Base-by-base conservation (phyloP, 2,797 vertebrate genomes). In the Babyrousa celebensis region DNA sequence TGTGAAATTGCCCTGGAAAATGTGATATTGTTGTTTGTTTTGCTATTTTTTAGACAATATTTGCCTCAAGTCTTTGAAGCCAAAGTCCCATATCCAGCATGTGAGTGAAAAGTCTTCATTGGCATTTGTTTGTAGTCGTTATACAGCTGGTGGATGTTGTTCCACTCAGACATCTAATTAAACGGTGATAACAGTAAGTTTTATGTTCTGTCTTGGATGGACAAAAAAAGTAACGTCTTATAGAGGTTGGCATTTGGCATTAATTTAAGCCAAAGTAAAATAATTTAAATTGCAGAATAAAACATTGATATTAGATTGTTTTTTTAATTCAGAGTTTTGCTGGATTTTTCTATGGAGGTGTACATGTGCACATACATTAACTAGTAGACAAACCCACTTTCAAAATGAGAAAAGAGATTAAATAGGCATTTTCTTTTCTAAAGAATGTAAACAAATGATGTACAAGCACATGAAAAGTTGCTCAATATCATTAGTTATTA, bases 311-410 rank as follows among this genome's bases (percentile, higher is more conserved):
- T 83, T 93, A 48, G 43, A 48, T 4, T 36, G 83, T 0, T 7
- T 43, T 97, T 94, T n/a, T 96, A 12, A 80, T 89, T 79, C 32
- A 91, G 65, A 96, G 32, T 14, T 16, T 5, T 11, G 48, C 17
- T 48, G 52, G 7, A 20, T 17, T 3, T 82, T 25, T 70, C 56
- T 36, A 94, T 27, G 74, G 29, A 88, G 71, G 25, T 68, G 54
- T 25, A 2, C 0, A 72, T 36, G 58, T 71, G 6, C 12, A 77
- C 3, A 12, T 2, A 1, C 15, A 32, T 29, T 32, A 15, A 17
- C 40, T 91, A 71, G 25, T 75, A n/a, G 83, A 63, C 11, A 77
- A 62, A 2, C 9, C 6, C 52, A 78, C 48, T 75, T 62, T 54
- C 52, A 70, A 74, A 63, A 17, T 63, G 25, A 25, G 12, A 48